phyloP scores from a whole-genome alignment of 2,113 vertebrate genomes.

The Sminthopsis crassicaudata region DNA sequence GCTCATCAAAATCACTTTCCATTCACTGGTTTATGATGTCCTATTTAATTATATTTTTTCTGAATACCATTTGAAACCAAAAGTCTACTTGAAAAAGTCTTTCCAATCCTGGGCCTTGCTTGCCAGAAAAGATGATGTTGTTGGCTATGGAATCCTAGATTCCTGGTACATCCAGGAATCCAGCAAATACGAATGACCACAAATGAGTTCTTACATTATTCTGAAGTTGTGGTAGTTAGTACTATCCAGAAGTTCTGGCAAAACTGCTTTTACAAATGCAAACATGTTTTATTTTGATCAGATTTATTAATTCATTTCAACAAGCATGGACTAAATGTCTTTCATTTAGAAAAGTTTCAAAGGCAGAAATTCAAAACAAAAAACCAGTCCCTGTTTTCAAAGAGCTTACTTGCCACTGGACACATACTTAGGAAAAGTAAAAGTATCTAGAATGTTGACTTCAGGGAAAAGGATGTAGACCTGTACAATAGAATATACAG shows the following conservation, averaged over 20 bases:
- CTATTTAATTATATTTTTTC: neutral
- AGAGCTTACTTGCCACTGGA: neutral
- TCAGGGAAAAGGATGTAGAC: neutral
- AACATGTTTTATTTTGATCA: neutral
- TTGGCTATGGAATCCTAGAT: neutral
- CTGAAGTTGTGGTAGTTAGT: neutral
- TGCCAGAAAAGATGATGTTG: neutral
- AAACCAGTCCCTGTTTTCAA: neutral
- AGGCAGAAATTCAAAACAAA: neutral
- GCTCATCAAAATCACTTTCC: neutral
- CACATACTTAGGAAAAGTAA: neutral
- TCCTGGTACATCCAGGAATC: constrained; percentile 4
- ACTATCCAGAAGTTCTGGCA: neutral
- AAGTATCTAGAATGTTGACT: neutral
- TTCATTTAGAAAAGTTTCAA: neutral
- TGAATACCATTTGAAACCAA: neutral
- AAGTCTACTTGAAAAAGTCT: constrained; percentile 17
- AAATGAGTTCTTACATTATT: neutral
- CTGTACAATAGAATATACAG: neutral
- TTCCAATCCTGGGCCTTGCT: neutral
- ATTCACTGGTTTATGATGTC: neutral
- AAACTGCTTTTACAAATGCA: neutral
- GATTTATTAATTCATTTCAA: neutral
- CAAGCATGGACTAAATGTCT: neutral
- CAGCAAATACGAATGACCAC: neutral